Conservation (phyloP, 2,888 invertebrate genomes). For the Caenorhabditis afra region DNA sequence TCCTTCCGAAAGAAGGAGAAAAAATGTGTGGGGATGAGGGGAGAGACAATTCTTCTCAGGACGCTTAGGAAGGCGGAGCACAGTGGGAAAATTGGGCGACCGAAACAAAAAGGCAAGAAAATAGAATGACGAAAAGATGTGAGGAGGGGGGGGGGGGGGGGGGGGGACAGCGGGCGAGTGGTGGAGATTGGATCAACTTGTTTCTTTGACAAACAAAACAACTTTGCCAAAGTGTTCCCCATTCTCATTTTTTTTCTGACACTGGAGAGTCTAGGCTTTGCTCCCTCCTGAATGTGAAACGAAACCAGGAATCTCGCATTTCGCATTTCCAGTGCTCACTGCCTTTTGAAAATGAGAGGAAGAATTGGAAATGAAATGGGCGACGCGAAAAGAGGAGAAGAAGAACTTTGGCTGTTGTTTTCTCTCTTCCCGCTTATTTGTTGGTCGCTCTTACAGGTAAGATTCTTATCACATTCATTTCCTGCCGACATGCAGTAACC, state of each 20-base stretch:
- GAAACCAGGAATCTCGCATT: no score
- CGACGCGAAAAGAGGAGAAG: no score
- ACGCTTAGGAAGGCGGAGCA: not conserved
- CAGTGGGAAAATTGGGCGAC: slow-evolving; percentile 15
- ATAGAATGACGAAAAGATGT: slow-evolving; percentile 36
- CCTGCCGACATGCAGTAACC: not conserved
- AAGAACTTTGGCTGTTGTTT: slow-evolving; percentile 9
- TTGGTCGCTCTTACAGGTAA: not conserved
- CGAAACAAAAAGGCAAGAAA: slow-evolving; percentile 1
- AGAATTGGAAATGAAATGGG: not conserved
- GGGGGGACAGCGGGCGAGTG: not conserved
- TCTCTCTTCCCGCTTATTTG: not conserved
- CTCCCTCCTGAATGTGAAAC: no score
- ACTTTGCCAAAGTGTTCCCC: slow-evolving; percentile 13
- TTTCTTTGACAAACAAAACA: slow-evolving; percentile 53
- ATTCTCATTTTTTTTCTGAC: no score
- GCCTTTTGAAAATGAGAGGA: not conserved
- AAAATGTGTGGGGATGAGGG: not conserved
- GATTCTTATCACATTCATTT: slow-evolving; percentile 12
- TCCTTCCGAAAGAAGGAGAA: not conserved
- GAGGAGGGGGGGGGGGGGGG: not conserved
- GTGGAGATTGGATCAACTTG: slow-evolving; percentile 54
- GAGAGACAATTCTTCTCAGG: no score
- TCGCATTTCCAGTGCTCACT: not conserved
- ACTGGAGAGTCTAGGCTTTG: no score